These are phyloP conservation scores for Tragelaphus buxtoni DNA, from an alignment of 2,113 vertebrate genomes.

Conservation along the genomic window DNA sequence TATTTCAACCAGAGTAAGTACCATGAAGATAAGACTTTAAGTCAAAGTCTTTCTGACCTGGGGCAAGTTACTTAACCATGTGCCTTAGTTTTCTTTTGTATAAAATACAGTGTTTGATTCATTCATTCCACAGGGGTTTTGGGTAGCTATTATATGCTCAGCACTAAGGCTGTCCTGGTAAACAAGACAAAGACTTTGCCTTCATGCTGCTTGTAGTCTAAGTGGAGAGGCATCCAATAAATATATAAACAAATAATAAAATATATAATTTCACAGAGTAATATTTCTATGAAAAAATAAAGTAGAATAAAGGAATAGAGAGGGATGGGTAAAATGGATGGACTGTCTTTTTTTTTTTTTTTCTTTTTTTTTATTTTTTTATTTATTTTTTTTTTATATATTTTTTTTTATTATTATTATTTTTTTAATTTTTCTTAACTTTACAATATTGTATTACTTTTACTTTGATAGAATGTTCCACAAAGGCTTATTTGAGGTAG, in stretches of 20 bases:
- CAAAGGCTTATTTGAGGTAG: background rate
- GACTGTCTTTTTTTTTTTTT: background rate
- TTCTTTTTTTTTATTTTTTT: too few relatives aligned
- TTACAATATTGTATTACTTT: too few relatives aligned
- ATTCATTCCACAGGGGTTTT: background rate
- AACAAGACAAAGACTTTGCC: background rate
- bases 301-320: background rate
- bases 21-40: background rate
- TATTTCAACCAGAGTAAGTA: slow-evolving; percentile 23
- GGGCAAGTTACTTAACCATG: background rate
- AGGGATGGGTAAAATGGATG: background rate
- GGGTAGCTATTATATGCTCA: background rate
- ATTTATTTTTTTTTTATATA: too few relatives aligned
- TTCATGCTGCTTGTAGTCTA: background rate
- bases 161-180: background rate
- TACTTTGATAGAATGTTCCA: background rate
- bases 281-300: background rate
- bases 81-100: background rate
- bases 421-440: too few relatives aligned
- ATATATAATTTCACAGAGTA: background rate
- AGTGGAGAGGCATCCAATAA: background rate
- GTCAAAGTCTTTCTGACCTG: background rate
- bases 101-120: background rate
- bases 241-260: background rate
- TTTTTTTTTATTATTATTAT: too few relatives aligned